Conservation (phyloP, 2,888 invertebrate species). For the Melangyna quadrimaculata region DNA sequence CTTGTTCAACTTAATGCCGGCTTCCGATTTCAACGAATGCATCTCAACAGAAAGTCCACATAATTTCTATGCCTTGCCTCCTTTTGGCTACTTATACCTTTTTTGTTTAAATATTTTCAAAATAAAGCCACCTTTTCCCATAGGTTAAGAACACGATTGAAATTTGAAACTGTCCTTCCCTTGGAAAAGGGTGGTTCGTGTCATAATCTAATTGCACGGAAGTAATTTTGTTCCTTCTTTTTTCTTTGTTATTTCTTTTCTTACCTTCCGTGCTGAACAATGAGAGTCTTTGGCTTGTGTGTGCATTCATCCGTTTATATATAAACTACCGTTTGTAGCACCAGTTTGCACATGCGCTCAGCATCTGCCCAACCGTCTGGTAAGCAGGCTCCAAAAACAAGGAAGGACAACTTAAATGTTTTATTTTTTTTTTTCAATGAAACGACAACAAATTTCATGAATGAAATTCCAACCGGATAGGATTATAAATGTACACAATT, state of each 20-base stretch:
- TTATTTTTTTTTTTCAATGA: no score
- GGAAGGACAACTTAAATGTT: no score
- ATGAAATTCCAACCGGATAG: slow-evolving; percentile 68
- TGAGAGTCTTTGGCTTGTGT: slow-evolving; percentile 30
- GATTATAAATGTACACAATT: slow-evolving; percentile 43
- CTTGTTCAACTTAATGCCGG: not conserved
- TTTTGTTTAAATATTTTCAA: no score
- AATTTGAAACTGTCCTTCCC: slow-evolving; percentile 42
- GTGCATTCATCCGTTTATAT: slow-evolving; percentile 29
- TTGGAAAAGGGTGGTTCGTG: slow-evolving; percentile 47
- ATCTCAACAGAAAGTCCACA: not conserved
- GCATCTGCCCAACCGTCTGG: slow-evolving; percentile 63
- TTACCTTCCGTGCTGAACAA: slow-evolving; percentile 42
- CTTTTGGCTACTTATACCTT: not conserved
- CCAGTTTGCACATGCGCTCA: slow-evolving; percentile 55
- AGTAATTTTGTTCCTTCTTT: slow-evolving; percentile 14
- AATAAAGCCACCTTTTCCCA: not conserved
- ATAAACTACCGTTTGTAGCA: slow-evolving; percentile 54
- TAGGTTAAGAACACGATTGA: not conserved
- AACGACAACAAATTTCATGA: slow-evolving; percentile 37
- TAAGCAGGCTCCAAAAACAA: slow-evolving; percentile 25
- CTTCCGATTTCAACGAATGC: not conserved
- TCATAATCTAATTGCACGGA: slow-evolving; percentile 46
- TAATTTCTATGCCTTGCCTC: not conserved
- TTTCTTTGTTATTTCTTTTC: not conserved